Percentiles rank a stretch among this genome's conserved stretches.
Conservation (phyloP, 2,113 vertebrate genomes). For the Coracopsis vasa region DNA sequence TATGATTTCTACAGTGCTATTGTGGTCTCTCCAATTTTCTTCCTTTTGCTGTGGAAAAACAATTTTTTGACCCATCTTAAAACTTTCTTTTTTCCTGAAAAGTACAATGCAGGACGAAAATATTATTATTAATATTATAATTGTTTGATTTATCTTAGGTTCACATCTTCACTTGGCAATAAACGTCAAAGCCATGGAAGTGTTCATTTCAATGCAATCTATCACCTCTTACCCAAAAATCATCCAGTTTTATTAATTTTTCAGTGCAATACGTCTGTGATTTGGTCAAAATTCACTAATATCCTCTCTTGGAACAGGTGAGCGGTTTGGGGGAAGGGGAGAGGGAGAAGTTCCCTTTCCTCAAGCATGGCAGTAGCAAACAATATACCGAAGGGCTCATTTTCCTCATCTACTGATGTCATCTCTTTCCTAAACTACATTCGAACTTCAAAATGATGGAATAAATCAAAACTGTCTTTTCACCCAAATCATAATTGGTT, state of each 20-base stretch:
- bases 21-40: slow-evolving; percentile 29
- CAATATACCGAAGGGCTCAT: background rate
- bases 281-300: background rate
- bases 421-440: background rate
- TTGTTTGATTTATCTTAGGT: background rate
- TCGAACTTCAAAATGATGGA: background rate
- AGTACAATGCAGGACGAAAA: background rate
- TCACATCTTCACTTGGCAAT: background rate
- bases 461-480: background rate
- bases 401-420: background rate
- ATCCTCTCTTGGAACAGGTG: background rate
- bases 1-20: slow-evolving; percentile 35
- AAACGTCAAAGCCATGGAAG: background rate
- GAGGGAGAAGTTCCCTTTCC: background rate
- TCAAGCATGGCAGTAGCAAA: background rate
- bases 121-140: background rate
- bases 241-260: background rate
- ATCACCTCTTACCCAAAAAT: background rate
- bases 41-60: slow-evolving; percentile 42
- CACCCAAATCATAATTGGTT: background rate
- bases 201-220: background rate
- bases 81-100: background rate
- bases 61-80: slow-evolving; percentile 22
- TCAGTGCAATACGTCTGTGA: background rate
- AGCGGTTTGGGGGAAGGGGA: background rate